These are phyloP conservation scores for Leontopithecus rosalia DNA, from an alignment of 2,797 vertebrate species.

Conservation along the genomic window DNA sequence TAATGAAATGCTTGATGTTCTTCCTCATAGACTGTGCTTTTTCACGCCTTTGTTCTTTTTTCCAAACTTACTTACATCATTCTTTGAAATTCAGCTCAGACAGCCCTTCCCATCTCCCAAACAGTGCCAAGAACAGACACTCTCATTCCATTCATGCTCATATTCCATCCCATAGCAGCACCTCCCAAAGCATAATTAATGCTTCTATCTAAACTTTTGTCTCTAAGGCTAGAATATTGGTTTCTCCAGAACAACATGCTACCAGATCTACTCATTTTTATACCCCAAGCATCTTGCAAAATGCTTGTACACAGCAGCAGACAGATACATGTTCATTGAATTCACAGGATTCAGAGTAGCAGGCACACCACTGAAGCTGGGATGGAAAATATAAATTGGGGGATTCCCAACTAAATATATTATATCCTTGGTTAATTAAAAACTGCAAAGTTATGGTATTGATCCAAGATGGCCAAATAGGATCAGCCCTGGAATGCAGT, in stretches of 20 bases:
- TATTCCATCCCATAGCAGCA: too few relatives aligned
- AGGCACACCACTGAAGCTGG: background rate
- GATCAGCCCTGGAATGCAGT: too few relatives aligned
- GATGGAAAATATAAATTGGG: background rate
- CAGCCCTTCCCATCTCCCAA: background rate
- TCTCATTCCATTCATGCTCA: background rate
- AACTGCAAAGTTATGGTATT: background rate
- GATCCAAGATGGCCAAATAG: too few relatives aligned
- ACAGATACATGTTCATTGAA: background rate
- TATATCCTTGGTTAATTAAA: background rate
- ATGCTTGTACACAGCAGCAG: background rate
- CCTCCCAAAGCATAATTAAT: background rate
- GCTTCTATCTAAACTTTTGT: background rate
- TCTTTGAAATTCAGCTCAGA: background rate
- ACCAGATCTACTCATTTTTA: background rate
- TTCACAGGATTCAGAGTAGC: background rate
- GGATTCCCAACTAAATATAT: background rate
- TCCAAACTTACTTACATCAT: background rate
- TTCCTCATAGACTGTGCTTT: background rate
- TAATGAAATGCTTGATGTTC: background rate
- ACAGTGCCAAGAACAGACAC: background rate
- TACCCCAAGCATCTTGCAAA: background rate
- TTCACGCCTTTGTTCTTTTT: background rate
- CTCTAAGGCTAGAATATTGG: background rate
- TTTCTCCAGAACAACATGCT: background rate